These are phyloP conservation scores for Macquaria australasica DNA, from an alignment of 2,113 vertebrate species.

Conservation along the genomic window DNA sequence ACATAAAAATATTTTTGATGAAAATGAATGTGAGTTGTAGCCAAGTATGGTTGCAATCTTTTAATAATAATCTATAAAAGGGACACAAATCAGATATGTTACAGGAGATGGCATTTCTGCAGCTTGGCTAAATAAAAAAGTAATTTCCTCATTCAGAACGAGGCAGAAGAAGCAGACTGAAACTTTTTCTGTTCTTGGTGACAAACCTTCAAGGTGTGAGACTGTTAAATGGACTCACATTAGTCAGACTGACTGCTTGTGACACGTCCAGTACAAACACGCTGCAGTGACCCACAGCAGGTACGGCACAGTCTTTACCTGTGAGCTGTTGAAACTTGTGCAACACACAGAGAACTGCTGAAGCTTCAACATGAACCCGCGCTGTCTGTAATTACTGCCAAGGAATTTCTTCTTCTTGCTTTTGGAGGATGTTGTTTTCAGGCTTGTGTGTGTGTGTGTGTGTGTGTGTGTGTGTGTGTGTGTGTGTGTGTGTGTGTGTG, in stretches of 20 bases:
- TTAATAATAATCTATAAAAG: not conserved
- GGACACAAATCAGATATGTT: not conserved
- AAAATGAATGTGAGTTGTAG: not conserved
- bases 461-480: slow-evolving; percentile 6
- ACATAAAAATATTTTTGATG: not conserved
- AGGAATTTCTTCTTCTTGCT: not conserved
- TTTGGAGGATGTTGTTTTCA: slow-evolving; percentile 18
- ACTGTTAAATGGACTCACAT: not conserved
- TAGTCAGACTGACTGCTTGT: not conserved
- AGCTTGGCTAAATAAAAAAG: not conserved
- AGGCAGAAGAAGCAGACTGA: not conserved
- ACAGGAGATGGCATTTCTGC: not conserved
- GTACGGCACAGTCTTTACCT: not conserved
- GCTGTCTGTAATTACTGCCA: not conserved
- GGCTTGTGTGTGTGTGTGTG: not conserved
- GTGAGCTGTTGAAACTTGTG: not conserved
- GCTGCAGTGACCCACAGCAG: not conserved
- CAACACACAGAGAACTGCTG: not conserved
- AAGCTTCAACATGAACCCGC: not conserved
- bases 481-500: slow-evolving; percentile 1
- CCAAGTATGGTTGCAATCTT: not conserved
- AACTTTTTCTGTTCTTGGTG: not conserved
- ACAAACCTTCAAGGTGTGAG: not conserved
- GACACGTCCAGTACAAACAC: too few species aligned
- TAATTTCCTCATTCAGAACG: not conserved